Evolutionary conservation across 1,140 invertebrate genomes (phyloP).

Genomic region (Eueides isabella): DNA sequence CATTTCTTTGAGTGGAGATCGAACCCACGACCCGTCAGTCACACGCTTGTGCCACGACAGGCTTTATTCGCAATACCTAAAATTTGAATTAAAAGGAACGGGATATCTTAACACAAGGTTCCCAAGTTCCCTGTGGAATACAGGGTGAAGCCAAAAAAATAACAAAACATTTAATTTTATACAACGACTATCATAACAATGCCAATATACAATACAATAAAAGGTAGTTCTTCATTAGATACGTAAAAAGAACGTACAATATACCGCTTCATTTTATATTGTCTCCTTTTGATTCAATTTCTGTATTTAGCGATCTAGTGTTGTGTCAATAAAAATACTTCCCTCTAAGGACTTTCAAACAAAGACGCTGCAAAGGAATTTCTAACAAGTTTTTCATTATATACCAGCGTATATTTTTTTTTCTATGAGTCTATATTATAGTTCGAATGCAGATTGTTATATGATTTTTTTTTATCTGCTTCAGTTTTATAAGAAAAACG

Average conservation of each 20-base stretch:
- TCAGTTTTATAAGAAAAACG: no score
- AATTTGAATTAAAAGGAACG: no score
- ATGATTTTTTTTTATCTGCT: no score
- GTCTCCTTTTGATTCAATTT: conserved; percentile 7
- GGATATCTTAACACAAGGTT: no score
- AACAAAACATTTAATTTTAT: not conserved
- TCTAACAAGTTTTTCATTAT: not conserved
- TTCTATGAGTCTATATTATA: not conserved
- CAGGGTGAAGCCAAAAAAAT: no score
- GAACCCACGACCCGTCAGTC: no score
- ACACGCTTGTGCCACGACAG: no score
- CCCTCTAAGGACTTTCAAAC: not conserved
- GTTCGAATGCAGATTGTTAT: not conserved
- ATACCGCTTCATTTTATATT: conserved; percentile 6
- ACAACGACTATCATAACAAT: not conserved
- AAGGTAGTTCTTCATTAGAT: not conserved
- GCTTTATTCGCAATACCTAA: no score
- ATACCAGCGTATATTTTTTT: not conserved
- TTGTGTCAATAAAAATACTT: conserved; percentile 13
- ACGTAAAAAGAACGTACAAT: conserved; percentile 1
- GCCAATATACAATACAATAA: not conserved
- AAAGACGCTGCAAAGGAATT: conserved; percentile 6
- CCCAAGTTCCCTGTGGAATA: no score
- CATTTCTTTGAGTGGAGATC: no score
- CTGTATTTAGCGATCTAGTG: conserved; percentile 4